Evolutionary conservation across 92 coral and sea anemone species (phyloP).

Genomic region (Meandrina meandrites): DNA sequence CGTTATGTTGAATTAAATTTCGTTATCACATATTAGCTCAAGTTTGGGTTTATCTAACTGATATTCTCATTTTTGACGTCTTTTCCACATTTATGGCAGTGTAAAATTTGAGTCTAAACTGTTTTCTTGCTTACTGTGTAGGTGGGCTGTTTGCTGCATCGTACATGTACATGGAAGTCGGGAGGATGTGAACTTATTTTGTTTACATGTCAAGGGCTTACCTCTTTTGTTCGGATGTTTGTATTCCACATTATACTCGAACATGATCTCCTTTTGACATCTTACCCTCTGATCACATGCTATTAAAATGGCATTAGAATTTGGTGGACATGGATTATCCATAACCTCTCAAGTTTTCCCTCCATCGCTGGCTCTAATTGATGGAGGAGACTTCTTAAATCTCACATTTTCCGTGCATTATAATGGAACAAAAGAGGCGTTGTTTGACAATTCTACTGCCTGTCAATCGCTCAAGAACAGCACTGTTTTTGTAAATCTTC

Average conservation of each 20-base stretch:
- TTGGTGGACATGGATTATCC: conserved; percentile 15
- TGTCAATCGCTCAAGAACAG: conserved; percentile 51
- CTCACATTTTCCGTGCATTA: conserved; percentile 55
- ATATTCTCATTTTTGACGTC: neutral
- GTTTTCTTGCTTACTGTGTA: neutral
- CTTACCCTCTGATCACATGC: no score
- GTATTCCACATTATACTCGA: neutral
- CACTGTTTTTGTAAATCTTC: conserved; percentile 42
- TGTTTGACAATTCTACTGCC: conserved; percentile 61
- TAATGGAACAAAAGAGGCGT: conserved; percentile 45
- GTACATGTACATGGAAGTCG: no score
- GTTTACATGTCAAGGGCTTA: conserved; percentile 12
- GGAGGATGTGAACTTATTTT: neutral
- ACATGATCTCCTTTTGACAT: neutral
- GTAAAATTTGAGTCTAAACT: neutral
- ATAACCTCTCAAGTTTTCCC: conserved; percentile 14
- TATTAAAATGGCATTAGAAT: conserved; percentile 21
- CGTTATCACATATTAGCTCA: neutral
- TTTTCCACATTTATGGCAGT: no score
- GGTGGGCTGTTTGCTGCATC: neutral
- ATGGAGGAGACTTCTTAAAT: conserved; percentile 68
- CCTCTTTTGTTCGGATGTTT: neutral
- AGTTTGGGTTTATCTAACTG: neutral
- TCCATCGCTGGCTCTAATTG: conserved; percentile 49
- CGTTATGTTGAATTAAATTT: neutral